These are phyloP conservation scores for Sepiola atlantica DNA, from an alignment of 2,888 invertebrate species.

Conservation along the genomic window DNA sequence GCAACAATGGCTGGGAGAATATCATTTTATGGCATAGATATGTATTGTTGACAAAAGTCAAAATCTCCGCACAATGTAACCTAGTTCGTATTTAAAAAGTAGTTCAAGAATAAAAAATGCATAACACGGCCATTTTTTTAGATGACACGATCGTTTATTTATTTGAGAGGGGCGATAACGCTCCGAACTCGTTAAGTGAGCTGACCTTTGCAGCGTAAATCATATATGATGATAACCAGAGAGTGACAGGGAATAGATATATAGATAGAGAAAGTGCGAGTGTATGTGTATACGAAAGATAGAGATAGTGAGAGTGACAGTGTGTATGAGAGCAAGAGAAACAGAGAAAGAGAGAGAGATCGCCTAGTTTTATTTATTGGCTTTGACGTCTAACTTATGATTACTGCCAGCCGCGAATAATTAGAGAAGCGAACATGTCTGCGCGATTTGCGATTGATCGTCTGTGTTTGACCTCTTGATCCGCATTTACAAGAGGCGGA, in stretches of 20 bases:
- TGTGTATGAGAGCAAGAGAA: no score
- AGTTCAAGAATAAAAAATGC: background rate
- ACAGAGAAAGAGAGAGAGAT: no score
- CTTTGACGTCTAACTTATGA: background rate
- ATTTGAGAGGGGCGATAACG: background rate
- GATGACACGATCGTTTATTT: background rate
- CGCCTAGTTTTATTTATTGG: background rate
- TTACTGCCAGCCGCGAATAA: background rate
- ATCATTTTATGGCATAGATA: no score
- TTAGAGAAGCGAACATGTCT: background rate
- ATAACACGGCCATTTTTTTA: background rate
- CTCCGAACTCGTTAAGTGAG: background rate
- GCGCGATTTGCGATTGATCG: background rate
- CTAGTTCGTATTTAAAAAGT: background rate
- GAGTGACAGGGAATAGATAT: no score
- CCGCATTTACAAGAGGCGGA: background rate
- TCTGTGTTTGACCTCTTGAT: constrained; percentile 4
- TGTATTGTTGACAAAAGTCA: background rate
- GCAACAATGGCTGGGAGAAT: no score
- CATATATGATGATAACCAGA: background rate
- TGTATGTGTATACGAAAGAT: no score
- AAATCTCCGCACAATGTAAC: background rate
- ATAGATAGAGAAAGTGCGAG: no score
- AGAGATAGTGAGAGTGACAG: no score
- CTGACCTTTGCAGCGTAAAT: background rate